Evolutionary conservation across 2,113 vertebrate species (phyloP), one percentile per base, ranked within the genome.

Genomic region (Rynchops niger): DNA sequence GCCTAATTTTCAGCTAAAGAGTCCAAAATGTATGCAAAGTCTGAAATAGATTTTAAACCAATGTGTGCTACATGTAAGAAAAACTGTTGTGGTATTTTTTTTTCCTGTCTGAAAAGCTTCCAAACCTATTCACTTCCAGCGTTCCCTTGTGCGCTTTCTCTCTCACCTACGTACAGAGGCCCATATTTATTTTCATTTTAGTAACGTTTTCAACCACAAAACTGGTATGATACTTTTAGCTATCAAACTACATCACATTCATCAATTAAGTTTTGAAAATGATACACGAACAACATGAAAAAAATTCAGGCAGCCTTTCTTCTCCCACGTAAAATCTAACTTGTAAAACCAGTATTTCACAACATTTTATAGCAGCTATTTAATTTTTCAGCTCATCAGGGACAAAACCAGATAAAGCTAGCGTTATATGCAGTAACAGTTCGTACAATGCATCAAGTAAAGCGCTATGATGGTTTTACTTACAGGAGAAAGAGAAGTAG

Each of bases 171-270:
- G 0, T 49, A 71, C 25, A 38, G 59, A 81, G n/a, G 69, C 50
- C 30, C 8, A 5, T 74, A 74, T 92, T 88, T 94, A 74, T 88
- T 94, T 94, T 88, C 26, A 70, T 83, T 88, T 90, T 70, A 81
- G 61, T 87, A 90, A 42, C 10, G 21, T 76, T 79, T 95, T 67
- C 56, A 49, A 88, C 58, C 70, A 90, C 70, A 72, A 90, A 90
- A 72, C 38, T 9, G n/a, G 36, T 81, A 45, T 8, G 38, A 32
- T 77, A 56, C 65, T 67, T 88, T 86, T 76, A 59, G 23, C 74
- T 79, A 53, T 72, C 71, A 29, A 86, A 73, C 15, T 23, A 12
- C 30, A 73, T 49, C 82, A 29, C 69, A 30, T 72, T 86, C 71
- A 52, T 82, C 82, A 86, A 53, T 72, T 86, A 80, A 77, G 76